Conservation (phyloP, 2,888 invertebrate species). For the Ochropleura plecta region DNA sequence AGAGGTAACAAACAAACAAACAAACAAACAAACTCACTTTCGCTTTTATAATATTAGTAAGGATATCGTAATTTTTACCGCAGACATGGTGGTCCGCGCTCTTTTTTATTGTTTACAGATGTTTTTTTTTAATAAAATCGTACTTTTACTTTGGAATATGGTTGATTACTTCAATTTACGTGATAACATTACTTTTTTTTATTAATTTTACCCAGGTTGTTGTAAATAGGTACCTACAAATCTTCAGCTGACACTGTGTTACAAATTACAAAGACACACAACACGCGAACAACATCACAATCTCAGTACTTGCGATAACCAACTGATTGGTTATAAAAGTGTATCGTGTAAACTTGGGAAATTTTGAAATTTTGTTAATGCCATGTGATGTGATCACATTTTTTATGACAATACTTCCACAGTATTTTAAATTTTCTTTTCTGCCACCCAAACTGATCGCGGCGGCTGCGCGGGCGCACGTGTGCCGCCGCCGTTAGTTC, state of each 20-base stretch:
- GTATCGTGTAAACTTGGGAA: neutral
- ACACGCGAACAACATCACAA: neutral
- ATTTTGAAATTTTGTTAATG: neutral
- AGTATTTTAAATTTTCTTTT: neutral
- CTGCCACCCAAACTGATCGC: slow-evolving; percentile 48
- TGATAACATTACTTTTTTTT: no score
- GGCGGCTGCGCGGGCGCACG: slow-evolving; percentile 61
- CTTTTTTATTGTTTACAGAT: no score
- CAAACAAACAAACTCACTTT: no score
- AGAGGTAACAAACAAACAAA: no score
- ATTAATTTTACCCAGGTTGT: neutral
- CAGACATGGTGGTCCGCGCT: no score
- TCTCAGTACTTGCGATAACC: neutral
- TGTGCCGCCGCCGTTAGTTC: slow-evolving; percentile 67
- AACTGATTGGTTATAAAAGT: neutral
- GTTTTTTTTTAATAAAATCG: no score
- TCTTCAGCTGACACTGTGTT: neutral
- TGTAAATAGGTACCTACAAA: neutral
- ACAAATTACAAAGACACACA: neutral
- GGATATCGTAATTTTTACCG: no score
- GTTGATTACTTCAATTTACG: no score
- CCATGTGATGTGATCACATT: neutral
- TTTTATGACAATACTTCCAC: neutral
- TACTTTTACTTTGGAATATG: no score
- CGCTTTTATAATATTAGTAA: no score